Evolutionary conservation across 2,797 vertebrate genomes (phyloP), one percentile per base, ranked within the genome.

Genomic region (Anguilla megastoma): DNA sequence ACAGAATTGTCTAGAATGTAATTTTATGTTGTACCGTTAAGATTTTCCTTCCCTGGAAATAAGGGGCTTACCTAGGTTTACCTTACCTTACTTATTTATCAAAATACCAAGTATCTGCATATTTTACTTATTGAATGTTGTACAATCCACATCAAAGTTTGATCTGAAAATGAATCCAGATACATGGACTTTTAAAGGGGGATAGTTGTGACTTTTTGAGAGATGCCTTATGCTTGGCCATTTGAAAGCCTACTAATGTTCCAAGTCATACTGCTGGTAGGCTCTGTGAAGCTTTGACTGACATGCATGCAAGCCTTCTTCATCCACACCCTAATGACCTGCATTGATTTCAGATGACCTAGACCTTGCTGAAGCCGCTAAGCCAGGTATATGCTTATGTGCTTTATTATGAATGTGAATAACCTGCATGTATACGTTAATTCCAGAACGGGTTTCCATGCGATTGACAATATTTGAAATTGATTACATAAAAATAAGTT

Each of bases 361-460:
- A 0, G 58, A 91, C 76, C 89, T 92, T 58, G 6, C 1, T 2
- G 90, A 90, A n/a, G 91, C 91, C 7, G 0, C 90, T 9, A 33
- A 48, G 36, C 80, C 86, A 90, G 91, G 90, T 91, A 90, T 80
- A 21, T 80, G 41, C 36, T 45, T 80, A 80, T 45, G 18, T 80
- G 36, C 14, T 80, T 80, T 80, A 30, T 79, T 71, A 12, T 36
- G 4, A 69, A 69, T 58, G 9, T 76, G 30, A 76, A 76, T 76
- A 33, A 76, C 71, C 71, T 16, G 71, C 24, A 5, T 36, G 18
- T 76, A 33, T 76, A 30, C 36, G 71, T 36, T 69, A 30, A 14
- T 14, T 36, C 71, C 71, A 33, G 71, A 33, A 36, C 9, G 7
- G 63, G n/a, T 36, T 76, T 33, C 14, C 71, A 76, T 76, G 27